Percentiles rank a stretch among this genome's conserved stretches.
Conservation (phyloP, 2,888 invertebrate species). For the Drosophila koepferae region DNA sequence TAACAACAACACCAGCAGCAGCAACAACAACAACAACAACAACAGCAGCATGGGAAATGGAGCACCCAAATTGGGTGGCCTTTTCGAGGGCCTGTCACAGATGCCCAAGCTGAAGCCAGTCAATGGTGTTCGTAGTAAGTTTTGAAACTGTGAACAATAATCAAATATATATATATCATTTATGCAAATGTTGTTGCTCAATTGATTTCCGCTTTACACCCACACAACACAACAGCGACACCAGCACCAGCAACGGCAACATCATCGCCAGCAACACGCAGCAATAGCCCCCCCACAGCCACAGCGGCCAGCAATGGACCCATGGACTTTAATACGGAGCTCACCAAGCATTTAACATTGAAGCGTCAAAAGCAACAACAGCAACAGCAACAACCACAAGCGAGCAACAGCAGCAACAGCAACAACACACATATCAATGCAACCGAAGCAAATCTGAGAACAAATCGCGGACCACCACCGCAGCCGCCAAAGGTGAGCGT, state of each 20-base stretch:
- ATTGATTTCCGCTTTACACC: conserved; percentile 71
- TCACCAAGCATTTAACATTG: conserved; percentile 84
- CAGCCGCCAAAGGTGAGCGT: conserved; percentile 87
- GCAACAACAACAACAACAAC: conserved; percentile 47
- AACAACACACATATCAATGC: conserved; percentile 81
- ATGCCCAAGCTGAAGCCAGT: conserved; percentile 85
- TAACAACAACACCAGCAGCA: conserved; percentile 48
- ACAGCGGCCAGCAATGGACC: conserved; percentile 72
- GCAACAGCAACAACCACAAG: conserved; percentile 62
- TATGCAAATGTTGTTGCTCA: conserved; percentile 61
- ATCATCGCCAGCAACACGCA: conserved; percentile 78
- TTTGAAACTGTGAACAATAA: neutral
- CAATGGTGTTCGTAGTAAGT: conserved; percentile 83
- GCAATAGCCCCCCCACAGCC: conserved; percentile 64
- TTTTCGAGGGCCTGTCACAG: conserved; percentile 84
- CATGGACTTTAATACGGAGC: conserved; percentile 85
- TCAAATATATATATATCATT: neutral
- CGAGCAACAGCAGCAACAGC: conserved; percentile 46
- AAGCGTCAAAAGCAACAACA: conserved; percentile 84
- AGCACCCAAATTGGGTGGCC: conserved; percentile 83
- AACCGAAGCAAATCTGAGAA: conserved; percentile 84
- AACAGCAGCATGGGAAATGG: conserved; percentile 76
- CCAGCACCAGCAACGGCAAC: conserved; percentile 50
- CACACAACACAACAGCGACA: conserved; percentile 54
- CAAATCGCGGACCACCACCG: conserved; percentile 91